Base-by-base conservation (phyloP, 2,797 vertebrate genomes). In the Euthynnus affinis region DNA sequence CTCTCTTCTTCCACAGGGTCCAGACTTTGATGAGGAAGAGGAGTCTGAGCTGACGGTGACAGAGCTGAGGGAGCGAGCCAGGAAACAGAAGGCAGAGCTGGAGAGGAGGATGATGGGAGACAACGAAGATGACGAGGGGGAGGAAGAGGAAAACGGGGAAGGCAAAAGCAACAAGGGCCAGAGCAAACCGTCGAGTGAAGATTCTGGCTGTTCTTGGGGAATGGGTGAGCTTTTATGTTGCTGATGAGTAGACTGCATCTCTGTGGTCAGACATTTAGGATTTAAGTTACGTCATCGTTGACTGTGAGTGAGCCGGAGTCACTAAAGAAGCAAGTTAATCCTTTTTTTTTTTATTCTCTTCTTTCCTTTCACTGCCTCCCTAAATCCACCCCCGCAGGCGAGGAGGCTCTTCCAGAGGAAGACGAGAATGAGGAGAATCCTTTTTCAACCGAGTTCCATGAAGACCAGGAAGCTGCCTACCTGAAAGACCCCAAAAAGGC, bases 341-440 rank as follows among this genome's bases (percentile, higher is more conserved):
- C 70, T n/a, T n/a, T 3, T 27, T 15, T 53, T 68, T n/a, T n/a
- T 3, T 27, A 17, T 53, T 68, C 20, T 46, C 29, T 56, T 15
- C 9, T 57, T 60, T 69, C 14, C 34, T 48, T 29, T 34, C 55
- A 3, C 57, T 32, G 17, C 64, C 42, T 34, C 42, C 20, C 4
- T 49, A 4, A n/a, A 74, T 81, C 53, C 48, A 15, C 18, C 62
- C 0, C 58, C 90, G 9, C 83, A 99, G 98, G 91, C 40, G 98
- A 99, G 73, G 98, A 99, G 78, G 94, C 94, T 0, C 78, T 78
- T 1, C 93, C 92, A 20, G 96, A 97, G 72, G 97, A 99, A 60
- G 98, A 99, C 29, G 98, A 99, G 58, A 96, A 94, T 12, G 98
- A 98, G 90, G 98, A 99, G 92, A 99, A 99, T 82, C 98, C 98